A percentile compares a stretch with the other conserved stretches of the same genome.
phyloP scores from a whole-genome alignment of 1,140 invertebrate species.

The Euura saliciscinereae region DNA sequence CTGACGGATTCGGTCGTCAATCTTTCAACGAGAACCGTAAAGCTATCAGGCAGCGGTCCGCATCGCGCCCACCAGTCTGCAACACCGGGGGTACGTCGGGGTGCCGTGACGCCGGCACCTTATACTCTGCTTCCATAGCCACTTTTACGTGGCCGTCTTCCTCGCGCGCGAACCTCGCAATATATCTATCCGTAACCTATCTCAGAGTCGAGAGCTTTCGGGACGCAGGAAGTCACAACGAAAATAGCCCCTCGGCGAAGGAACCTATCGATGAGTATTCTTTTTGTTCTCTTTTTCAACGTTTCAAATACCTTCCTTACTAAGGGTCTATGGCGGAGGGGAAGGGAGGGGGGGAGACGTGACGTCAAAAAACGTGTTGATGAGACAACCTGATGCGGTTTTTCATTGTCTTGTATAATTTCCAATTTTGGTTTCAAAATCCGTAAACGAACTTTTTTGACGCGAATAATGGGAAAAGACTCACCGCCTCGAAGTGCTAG shows the following conservation, averaged over 20 bases:
- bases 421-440: no score
- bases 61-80: slow-evolving; percentile 25
- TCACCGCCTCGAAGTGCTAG: no score
- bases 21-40: slow-evolving; percentile 51
- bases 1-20: slow-evolving; percentile 55
- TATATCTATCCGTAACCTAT: slow-evolving; percentile 11
- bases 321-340: no score
- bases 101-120: neutral
- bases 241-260: neutral
- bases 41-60: slow-evolving; percentile 43
- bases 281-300: no score
- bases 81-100: neutral
- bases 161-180: slow-evolving; percentile 1
- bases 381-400: no score
- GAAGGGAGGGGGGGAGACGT: no score
- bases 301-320: no score
- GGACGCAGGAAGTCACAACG: neutral
- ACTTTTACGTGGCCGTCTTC: neutral
- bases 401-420: no score
- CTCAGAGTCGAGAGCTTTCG: neutral
- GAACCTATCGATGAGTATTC: neutral
- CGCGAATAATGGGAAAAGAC: no score
- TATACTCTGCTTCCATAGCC: neutral
- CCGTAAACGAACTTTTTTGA: no score
- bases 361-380: no score